Evolutionary conservation across 2,113 vertebrate genomes (phyloP).

Genomic region (Paracanthobrama guichenoti): DNA sequence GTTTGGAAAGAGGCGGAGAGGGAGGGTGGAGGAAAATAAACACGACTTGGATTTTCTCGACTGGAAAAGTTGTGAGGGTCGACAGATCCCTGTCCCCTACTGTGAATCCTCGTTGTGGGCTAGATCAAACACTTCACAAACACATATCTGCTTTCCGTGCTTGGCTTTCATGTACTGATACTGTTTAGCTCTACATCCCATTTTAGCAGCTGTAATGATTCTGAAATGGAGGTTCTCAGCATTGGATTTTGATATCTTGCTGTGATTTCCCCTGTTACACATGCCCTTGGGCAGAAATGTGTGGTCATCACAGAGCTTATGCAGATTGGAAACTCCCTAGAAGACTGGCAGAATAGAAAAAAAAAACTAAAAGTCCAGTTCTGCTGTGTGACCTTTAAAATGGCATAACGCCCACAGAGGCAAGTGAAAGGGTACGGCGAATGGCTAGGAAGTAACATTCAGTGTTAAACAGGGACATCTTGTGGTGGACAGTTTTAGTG

Average conservation of each 20-base stretch:
- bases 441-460: background rate
- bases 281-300: slow-evolving; percentile 18
- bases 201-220: slow-evolving; percentile 52
- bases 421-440: background rate
- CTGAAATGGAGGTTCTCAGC: slow-evolving; percentile 40
- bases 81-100: slow-evolving; percentile 50
- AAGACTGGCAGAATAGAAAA: slow-evolving; percentile 18
- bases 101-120: slow-evolving; percentile 43
- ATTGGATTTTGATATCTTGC: slow-evolving; percentile 8
- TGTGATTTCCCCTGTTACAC: slow-evolving; percentile 20
- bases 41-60: slow-evolving; percentile 19
- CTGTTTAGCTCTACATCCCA: slow-evolving; percentile 45
- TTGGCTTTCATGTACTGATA: slow-evolving; percentile 50
- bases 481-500: slow-evolving; percentile 22
- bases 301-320: background rate
- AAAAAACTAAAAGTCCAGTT: slow-evolving; percentile 31
- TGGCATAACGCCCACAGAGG: background rate
- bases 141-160: slow-evolving; percentile 34
- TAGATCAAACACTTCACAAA: slow-evolving; percentile 57
- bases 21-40: slow-evolving; percentile 35
- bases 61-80: slow-evolving; percentile 33
- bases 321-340: slow-evolving; percentile 32
- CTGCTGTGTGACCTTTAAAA: slow-evolving; percentile 44
- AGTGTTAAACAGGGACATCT: slow-evolving; percentile 40
- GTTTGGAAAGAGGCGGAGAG: background rate